Conservation (phyloP, 1,140 invertebrate species). For the Laupala kohalensis region DNA sequence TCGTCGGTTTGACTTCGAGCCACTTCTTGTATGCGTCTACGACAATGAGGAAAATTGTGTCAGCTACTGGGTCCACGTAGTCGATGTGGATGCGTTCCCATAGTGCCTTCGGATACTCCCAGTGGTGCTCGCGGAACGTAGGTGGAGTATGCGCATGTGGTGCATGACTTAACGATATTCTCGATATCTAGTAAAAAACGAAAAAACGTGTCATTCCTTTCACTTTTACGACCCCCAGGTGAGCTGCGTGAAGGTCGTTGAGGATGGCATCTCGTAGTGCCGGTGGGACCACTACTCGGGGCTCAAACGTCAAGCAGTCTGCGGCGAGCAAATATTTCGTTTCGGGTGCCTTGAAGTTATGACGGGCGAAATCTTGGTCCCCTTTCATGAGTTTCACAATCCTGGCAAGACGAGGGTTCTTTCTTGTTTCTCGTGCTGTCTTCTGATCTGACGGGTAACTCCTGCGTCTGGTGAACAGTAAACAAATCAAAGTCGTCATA, state of each 20-base stretch:
- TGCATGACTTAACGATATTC: constrained; percentile 7
- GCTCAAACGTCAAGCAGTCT: constrained; percentile 20
- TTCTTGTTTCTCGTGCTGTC: no score
- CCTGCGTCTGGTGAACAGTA: not conserved
- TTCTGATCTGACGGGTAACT: not conserved
- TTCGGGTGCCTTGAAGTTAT: no score
- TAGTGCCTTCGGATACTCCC: constrained; percentile 1
- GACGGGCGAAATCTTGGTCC: no score
- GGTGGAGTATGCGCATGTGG: no score
- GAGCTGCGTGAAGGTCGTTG: constrained; percentile 28
- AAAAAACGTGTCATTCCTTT: constrained; percentile 31
- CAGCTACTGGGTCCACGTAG: not conserved
- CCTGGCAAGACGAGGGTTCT: not conserved
- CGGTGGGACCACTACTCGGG: constrained; percentile 22
- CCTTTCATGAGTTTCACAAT: not conserved
- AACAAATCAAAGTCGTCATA: constrained; percentile 1
- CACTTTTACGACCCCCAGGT: constrained; percentile 33
- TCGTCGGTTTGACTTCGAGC: not conserved
- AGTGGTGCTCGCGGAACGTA: not conserved
- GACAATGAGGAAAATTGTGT: not conserved
- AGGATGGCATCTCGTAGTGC: constrained; percentile 19
- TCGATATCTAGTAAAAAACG: constrained; percentile 34
- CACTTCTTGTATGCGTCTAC: not conserved
- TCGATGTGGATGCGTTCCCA: not conserved
- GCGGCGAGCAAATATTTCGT: constrained; percentile 16